Base-by-base conservation (phyloP, 1,140 invertebrate species). In the Wiebesia pumilae region DNA sequence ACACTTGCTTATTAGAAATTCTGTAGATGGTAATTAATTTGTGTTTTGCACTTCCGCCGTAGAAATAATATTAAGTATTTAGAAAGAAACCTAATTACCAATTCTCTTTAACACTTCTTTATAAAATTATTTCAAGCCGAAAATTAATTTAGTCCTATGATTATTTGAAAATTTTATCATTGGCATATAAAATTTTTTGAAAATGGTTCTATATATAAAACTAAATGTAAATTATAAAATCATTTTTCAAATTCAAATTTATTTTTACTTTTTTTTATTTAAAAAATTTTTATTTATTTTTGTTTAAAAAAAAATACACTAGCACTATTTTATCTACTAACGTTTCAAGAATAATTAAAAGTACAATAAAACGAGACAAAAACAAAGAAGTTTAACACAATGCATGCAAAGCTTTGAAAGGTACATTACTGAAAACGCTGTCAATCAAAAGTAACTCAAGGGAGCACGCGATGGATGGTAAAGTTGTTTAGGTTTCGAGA, bases 41-140 rank as follows among this genome's bases (percentile, higher is more conserved):
- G 65, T 69, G 35, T 30, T 75, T 65, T 62, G 38, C 21, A 65
- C 79, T 7, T 54, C 24, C 16, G 38, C 73, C 21, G 35, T 2
- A n/a, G 69, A 86, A 81, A n/a, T 33, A 62, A 62, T 38, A 86
- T 86, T 78, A 83, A 83, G 40, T 83, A 86, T 86, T 83, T 83
- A 86, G 27, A 35, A 38, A 30, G 38, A 54, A 82, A 83, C 71
- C n/a, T 83, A 83, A 86, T 77, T 14, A 73, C 38, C 67, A 51
- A 43, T 73, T 83, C 43, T 73, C 67, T 73, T 81, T 51, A 67
- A 38, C 58, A 38, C 6, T 69, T 69, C 62, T 47, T 62, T 62
- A 62, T 10, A 24, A 24, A 62, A 27, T 3, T 2, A 62, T 6
- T 62, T 62, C 4, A 62, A 62, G 58, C 0, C 19, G 10, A 16